Base-by-base conservation (phyloP, 2,113 vertebrate species). In the Gobius niger region DNA sequence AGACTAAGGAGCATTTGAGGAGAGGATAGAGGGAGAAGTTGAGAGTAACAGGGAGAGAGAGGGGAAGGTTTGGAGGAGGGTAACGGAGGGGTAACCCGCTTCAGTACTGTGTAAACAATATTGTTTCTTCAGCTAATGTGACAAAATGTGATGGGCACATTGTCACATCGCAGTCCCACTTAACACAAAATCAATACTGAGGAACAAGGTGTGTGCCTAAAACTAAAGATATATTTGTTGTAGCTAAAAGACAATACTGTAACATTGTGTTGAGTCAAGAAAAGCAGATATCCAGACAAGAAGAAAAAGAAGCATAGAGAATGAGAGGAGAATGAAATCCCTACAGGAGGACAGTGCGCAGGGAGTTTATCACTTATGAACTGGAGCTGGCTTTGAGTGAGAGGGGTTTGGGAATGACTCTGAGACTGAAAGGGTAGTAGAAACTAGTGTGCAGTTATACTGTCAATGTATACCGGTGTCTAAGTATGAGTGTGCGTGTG, bases 131-230 rank as follows among this genome's bases (percentile, higher is more conserved):
- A 94, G 94, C 93, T 84, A 93, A 95, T 95, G 94, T 94, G 95
- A 95, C 92, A 86, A 93, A 94, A 96, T 96, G 95, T 92, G 92
- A 92, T 90, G 75, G 79, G 85, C 93, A 94, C 93, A 93, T 93
- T 92, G 94, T 94, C 96, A 96, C 96, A 97, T 96, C 93, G 81
- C 93, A 93, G 93, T 94, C 94, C 94, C 93, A 92, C 18, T 91
- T 93, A 93, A 90, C 91, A 91, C 83, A 91, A 86, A 88, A 72
- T 82, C 85, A 78, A 75, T 89, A 88, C 44, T 76, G 81, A 82
- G 80, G 78, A 89, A 88, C 79, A 84, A 87, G 70, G 83, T 85
- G 71, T 88, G 86, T 88, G 89, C 76, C 81, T 85, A 83, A 54
- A 78, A 86, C 72, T 82, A 90, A 85, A 89, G 73, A 82, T 76